Evolutionary conservation across 2,888 invertebrate genomes (phyloP), one percentile per base, ranked within the genome.

Genomic region (Agriopis aurantiaria): DNA sequence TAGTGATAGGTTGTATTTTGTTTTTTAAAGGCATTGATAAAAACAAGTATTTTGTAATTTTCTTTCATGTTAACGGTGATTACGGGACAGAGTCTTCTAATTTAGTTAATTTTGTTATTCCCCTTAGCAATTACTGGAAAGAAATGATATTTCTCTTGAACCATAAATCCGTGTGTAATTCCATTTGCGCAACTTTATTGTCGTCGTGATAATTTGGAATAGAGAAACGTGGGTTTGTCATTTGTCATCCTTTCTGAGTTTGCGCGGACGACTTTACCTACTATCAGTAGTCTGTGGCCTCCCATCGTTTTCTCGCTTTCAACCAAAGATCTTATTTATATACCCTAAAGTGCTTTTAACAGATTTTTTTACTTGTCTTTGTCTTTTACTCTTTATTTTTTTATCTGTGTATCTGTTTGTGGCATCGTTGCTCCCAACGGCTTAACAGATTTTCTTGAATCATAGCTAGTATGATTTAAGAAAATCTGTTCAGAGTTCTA

Each of bases 111-210:
- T 58, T 53, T 51, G 58, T 68, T 68, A 63, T 59, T 63, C 63
- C 43, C 43, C 53, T n/a, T 49, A 53, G 68, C 45, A 33, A 55
- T 61, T 57, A 57, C 56, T 45, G 62, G 58, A 51, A 62, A 58
- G 53, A 53, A 68, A 59, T 63, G 52, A 63, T 59, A 59, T 60
- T 66, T 41, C 49, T 45, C 57, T 51, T 46, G 17, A 57, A 55
- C 52, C 60, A 67, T 61, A 65, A 71, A 68, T 67, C 60, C 48
- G 64, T 56, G 51, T 48, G 61, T 62, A 65, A 65, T 71, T 53
- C 62, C 46, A 68, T 71, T 71, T 64, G 59, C 49, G 52, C 67
- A 61, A 71, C 51, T 68, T 65, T 68, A 68, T 71, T 68, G 65
- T 48, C 33, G 59, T 48, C 60, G 68, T 61, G 57, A 68, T 64